Evolutionary conservation across 2,113 vertebrate species (phyloP), one percentile per base, ranked within the genome.

Genomic region (Heterotilapia buettikoferi): DNA sequence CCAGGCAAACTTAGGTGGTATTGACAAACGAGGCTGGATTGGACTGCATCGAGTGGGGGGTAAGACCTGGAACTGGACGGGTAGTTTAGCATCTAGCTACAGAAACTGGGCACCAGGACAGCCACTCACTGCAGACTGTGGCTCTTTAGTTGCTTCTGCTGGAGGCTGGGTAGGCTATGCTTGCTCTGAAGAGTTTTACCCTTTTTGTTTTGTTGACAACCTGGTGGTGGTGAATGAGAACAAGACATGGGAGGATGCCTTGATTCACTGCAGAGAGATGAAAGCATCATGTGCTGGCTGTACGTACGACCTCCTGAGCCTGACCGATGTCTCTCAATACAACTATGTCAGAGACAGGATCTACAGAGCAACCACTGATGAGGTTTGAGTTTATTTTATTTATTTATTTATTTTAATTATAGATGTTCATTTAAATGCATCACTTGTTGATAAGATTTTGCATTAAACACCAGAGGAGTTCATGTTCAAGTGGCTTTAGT

Each of bases 191-290:
- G 0, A 6, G 57, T 40, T 0, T 40, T 24, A 24, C 24, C 24
- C 24, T 24, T 24, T 24, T 24, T 24, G 24, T 24, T 24, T 24
- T 2, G 24, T 24, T 24, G 91, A 92, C 68, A 83, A 86, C 31
- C 54, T 93, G 86, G 16, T 88, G 82, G 2, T 95, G 40, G 90
- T 94, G 73, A 90, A 86, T 0, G 80, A 92, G 88, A 92, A 63
- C 9, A 93, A 89, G 91, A 92, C 86, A 3, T 95, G 94, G 94
- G 89, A 94, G 54, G 57, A 81, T 0, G 92, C 93, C 3, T 21
- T 91, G 40, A 40, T 4, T 3, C 52, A 92, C 91, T 95, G 94
- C 87, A 52, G 16, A 45, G 0, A 1, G 3, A 53, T 94, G 66
- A 13, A 16, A 4, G 4, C 14, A 9, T 2, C 29, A 5, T 66